Evolutionary conservation across 2,797 vertebrate species (phyloP).

Genomic region (Myotis planiceps): DNA sequence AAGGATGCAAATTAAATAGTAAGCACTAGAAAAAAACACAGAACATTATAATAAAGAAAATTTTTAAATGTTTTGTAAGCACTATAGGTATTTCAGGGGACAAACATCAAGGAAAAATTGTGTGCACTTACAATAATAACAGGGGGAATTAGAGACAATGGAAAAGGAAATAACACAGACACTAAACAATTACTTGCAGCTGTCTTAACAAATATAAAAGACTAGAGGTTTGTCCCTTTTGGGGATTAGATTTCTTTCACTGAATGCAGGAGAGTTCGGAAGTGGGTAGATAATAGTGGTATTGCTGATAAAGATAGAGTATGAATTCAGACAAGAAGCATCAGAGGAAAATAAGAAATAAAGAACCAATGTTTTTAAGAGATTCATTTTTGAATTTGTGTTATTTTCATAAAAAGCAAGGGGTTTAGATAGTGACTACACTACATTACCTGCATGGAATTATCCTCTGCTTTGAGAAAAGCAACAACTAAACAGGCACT

Average conservation of each 20-base stretch:
- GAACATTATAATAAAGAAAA: not conserved
- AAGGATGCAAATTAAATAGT: constrained; percentile 30
- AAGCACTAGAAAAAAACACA: constrained; percentile 34
- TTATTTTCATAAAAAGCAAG: constrained; percentile 44
- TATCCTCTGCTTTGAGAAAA: constrained; percentile 10
- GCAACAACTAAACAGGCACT: not conserved
- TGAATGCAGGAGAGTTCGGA: constrained; percentile 44
- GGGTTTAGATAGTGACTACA: constrained; percentile 16
- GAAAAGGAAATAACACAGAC: constrained; percentile 63
- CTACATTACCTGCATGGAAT: not conserved
- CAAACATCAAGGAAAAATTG: constrained; percentile 66
- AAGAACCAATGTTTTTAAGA: not conserved
- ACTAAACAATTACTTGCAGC: constrained; percentile 64
- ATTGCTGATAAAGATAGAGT: not conserved
- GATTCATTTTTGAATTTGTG: not conserved
- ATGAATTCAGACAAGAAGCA: constrained; percentile 48
- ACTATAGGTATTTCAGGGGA: not conserved
- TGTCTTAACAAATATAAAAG: constrained; percentile 70
- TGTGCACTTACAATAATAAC: constrained; percentile 54
- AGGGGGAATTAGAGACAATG: constrained; percentile 61
- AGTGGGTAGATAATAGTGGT: constrained; percentile 53
- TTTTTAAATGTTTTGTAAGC: constrained; percentile 58
- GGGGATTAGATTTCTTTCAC: constrained; percentile 60
- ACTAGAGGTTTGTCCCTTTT: constrained; percentile 36
- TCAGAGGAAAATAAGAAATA: constrained; percentile 17